phyloP scores from a whole-genome alignment of 2,888 invertebrate genomes.

The Pristionchus mayeri region DNA sequence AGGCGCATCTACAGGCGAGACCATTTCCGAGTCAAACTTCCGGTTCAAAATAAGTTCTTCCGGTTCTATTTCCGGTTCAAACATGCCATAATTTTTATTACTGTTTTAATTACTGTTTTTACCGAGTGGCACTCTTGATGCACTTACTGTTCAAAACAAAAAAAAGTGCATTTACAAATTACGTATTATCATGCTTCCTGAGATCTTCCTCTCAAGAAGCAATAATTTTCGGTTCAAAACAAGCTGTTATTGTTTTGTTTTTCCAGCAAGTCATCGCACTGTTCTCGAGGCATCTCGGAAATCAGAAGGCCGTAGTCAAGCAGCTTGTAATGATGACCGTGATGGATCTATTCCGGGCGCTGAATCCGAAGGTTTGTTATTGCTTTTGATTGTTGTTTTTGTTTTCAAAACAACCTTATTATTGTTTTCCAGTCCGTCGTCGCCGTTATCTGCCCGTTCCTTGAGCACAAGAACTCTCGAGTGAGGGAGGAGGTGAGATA shows the following conservation, averaged over 20 bases:
- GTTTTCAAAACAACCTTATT: not conserved
- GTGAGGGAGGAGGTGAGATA: conserved; percentile 82
- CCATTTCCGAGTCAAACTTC: not conserved
- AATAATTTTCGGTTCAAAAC: no score
- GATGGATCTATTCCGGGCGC: conserved; percentile 79
- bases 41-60: not conserved
- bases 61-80: not conserved
- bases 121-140: no score
- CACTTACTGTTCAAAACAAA: no score
- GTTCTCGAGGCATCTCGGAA: conserved; percentile 78
- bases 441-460: conserved; percentile 79
- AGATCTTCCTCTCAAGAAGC: no score
- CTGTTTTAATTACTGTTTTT: no score
- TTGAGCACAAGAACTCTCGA: conserved; percentile 79
- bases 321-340: conserved; percentile 79
- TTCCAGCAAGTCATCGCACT: conserved; percentile 77
- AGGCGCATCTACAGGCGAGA: conserved; percentile 63
- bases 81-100: not conserved
- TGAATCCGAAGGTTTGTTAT: conserved; percentile 32
- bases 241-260: not conserved
- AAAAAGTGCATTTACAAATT: no score
- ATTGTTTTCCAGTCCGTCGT: conserved; percentile 79
- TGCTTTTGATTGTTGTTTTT: conserved; percentile 1
- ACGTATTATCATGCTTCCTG: no score
- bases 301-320: conserved; percentile 79